A percentile compares a stretch with the other conserved stretches of the same genome.
Evolutionary conservation across 2,888 invertebrate species (phyloP).

Genomic region (Drosophila demipolita): DNA sequence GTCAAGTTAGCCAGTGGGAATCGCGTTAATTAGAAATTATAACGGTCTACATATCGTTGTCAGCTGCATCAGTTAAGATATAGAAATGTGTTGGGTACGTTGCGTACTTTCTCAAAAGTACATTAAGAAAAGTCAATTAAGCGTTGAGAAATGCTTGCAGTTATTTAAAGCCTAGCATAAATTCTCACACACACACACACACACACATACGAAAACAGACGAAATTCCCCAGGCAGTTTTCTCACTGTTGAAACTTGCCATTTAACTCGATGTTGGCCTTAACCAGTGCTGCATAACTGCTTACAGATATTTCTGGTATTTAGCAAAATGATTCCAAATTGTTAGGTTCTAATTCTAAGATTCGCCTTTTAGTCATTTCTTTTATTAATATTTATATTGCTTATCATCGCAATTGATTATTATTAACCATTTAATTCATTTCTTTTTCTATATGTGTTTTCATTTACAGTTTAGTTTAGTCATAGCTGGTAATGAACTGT

Average conservation of each 20-base stretch:
- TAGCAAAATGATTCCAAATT: not conserved
- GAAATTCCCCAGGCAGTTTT: not conserved
- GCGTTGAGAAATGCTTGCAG: conserved; percentile 5
- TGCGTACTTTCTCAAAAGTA: not conserved
- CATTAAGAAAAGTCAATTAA: conserved; percentile 28
- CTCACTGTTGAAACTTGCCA: not conserved
- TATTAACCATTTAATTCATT: not conserved
- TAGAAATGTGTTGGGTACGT: conserved; percentile 16
- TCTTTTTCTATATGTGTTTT: conserved; percentile 24
- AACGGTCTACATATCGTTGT: conserved; percentile 53
- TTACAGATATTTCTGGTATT: not conserved
- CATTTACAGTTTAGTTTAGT: conserved; percentile 85
- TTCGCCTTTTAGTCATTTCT: not conserved
- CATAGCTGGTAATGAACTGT: conserved; percentile 90
- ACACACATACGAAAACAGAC: not conserved
- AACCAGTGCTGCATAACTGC: not conserved
- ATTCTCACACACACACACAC: not conserved
- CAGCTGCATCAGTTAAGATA: conserved; percentile 44
- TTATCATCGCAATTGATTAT: not conserved
- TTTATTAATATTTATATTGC: not conserved
- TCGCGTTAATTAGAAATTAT: conserved; percentile 68
- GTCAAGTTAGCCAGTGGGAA: conserved; percentile 63
- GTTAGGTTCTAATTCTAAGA: not conserved
- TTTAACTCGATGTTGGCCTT: not conserved
- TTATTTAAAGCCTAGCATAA: conserved; percentile 8